Evolutionary conservation across 2,888 invertebrate species (phyloP), one percentile per base, ranked within the genome.

Genomic region (Zygaena filipendulae): DNA sequence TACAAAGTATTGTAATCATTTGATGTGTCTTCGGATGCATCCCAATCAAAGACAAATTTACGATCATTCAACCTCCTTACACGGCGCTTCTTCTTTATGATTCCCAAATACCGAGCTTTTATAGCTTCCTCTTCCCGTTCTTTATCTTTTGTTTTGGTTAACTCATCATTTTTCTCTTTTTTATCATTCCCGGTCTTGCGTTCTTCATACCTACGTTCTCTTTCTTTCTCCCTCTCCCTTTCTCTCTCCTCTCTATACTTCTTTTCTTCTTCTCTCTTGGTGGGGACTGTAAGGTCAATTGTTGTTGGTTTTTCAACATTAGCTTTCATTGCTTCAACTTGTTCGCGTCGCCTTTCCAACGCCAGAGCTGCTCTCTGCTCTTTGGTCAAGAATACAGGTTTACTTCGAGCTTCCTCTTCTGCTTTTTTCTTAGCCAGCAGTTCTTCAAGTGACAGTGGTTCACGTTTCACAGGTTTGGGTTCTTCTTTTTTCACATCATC

Each of bases 31-130:
- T 99, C 99, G 0, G 93, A 91, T 1, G 96, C 97, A 75, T 99
- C 99, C 99, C 99, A 99, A 70, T 99, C 99, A 68, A 99, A 99
- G 0, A 99, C 98, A 81, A 99, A 99, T 74, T 99, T 99, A 9
- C 98, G 83, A 59, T 99, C 99, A 71, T 99, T 99, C 21, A 99
- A 75, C 36, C 98, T 83, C 10, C 99, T 82, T 1, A 97, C 94
- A 32, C 97, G 82, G 8, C 97, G 85, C 55, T 95, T 95, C 58
- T 96, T 95, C 59, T 97, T 97, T 0, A 94, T 82, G 23, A 95
- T 86, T 1, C 98, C 98, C 27, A 98, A 80, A 61, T 98, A 98
- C 3, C 97, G 83, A 55, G 97, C 97, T 50, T 95, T 92, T 32
- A 98, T 97, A 0, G 97, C 97, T 67, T 95, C 95, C 23, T 90